Evolutionary conservation across 2,888 invertebrate species (phyloP).

Genomic region (Branchipolynoe longqiensis): DNA sequence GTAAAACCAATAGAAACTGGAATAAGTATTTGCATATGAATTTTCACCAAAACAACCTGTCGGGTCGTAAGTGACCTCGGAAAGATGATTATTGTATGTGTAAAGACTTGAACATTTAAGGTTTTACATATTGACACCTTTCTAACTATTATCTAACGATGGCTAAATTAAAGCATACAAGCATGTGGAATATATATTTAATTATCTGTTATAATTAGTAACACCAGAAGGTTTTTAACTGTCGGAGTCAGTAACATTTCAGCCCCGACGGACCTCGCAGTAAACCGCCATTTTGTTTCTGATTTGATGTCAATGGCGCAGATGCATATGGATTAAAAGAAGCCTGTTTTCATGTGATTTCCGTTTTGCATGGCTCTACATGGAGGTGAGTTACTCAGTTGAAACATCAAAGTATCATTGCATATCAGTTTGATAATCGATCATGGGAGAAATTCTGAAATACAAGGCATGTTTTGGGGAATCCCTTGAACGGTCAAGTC

Average conservation of each 20-base stretch:
- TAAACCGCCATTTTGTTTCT: conserved; percentile 61
- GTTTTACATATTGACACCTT: no score
- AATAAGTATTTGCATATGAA: conserved; percentile 48
- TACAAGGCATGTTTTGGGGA: neutral
- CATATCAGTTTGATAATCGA: neutral
- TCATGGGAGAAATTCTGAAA: neutral
- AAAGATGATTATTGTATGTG: neutral
- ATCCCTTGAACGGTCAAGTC: neutral
- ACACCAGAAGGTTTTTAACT: neutral
- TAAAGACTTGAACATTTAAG: no score
- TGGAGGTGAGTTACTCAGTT: conserved; percentile 8
- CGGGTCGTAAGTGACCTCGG: conserved; percentile 18
- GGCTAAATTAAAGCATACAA: no score
- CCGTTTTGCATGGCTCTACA: conserved; percentile 24
- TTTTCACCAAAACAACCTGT: conserved; percentile 58
- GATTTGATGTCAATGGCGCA: conserved; percentile 53
- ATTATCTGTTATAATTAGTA: no score
- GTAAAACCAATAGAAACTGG: neutral
- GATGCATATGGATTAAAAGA: conserved; percentile 50
- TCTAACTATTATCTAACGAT: no score
- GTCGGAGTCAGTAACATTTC: conserved; percentile 12
- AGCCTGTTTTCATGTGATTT: conserved; percentile 44
- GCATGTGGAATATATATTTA: no score
- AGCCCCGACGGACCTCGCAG: conserved; percentile 33
- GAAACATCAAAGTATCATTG: conserved; percentile 14